Percentiles rank a stretch among this genome's conserved stretches.
Evolutionary conservation across 1,140 invertebrate genomes (phyloP).

Genomic region (Leptinotarsa lineolata): DNA sequence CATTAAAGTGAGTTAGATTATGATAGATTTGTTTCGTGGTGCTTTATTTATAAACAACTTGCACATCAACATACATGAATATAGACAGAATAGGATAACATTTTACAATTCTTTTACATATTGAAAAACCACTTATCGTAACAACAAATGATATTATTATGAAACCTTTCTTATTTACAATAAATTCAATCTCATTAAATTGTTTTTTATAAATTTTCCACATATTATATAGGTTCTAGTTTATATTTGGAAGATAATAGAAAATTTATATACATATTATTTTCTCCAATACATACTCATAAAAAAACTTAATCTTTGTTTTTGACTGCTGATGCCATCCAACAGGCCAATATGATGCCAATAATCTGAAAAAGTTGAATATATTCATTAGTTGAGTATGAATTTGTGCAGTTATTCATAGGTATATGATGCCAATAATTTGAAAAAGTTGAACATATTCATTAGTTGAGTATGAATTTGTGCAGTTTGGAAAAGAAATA

Average conservation of each 20-base stretch:
- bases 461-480: not conserved
- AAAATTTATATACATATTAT: not conserved
- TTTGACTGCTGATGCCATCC: conserved; percentile 62
- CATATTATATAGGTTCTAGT: not conserved
- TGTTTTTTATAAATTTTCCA: conserved; percentile 3
- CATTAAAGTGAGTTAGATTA: no score
- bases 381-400: not conserved
- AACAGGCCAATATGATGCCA: conserved; percentile 65
- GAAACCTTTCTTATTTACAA: no score
- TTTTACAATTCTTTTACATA: not conserved
- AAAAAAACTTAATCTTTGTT: conserved; percentile 43
- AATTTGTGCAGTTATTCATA: not conserved
- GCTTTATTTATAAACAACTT: no score
- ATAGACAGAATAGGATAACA: not conserved
- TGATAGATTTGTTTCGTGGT: no score
- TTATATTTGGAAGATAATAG: not conserved
- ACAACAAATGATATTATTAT: not conserved
- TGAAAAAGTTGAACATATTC: not conserved
- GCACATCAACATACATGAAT: no score
- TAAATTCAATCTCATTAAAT: not conserved
- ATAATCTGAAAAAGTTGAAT: conserved; percentile 44
- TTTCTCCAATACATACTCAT: not conserved
- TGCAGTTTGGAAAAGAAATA: not conserved
- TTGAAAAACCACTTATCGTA: not conserved
- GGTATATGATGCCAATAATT: no score